phyloP scores from a whole-genome alignment of 2,797 vertebrate genomes.

The Amblyraja radiata region DNA sequence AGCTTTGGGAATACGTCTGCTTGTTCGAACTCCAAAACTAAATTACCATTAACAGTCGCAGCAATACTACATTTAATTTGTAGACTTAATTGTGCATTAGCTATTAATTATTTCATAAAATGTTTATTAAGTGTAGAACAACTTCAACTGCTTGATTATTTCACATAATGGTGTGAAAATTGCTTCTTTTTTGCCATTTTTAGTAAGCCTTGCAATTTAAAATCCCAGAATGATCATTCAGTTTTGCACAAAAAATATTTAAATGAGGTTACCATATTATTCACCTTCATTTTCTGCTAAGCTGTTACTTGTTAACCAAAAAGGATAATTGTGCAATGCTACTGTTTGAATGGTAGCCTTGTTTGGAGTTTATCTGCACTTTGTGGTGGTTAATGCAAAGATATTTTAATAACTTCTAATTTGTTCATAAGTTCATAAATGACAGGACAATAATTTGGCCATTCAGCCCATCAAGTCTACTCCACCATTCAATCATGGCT shows the following conservation, averaged over 20 bases:
- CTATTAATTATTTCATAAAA: neutral
- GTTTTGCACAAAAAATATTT: neutral
- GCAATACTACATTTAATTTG: neutral
- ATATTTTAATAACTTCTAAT: slow-evolving; percentile 56
- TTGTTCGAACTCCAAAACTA: neutral
- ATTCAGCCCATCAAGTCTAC: too few species aligned
- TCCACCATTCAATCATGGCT: too few species aligned
- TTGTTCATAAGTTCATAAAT: slow-evolving; percentile 34
- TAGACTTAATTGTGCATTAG: neutral
- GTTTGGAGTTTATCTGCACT: neutral
- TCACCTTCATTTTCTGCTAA: slow-evolving; percentile 2
- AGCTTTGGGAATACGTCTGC: neutral
- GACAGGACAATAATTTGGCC: too few species aligned
- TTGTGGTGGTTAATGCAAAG: slow-evolving; percentile 42
- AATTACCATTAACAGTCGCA: neutral
- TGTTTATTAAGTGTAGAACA: neutral
- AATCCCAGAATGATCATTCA: neutral
- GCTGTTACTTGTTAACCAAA: neutral
- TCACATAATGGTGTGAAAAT: neutral
- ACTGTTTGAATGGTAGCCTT: neutral
- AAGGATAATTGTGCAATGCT: neutral
- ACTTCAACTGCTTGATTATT: neutral
- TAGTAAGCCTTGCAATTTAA: too few species aligned
- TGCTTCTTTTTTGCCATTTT: neutral
- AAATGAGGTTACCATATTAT: neutral